phyloP scores from a whole-genome alignment of 2,113 vertebrate species.

The Etheostoma spectabile region DNA sequence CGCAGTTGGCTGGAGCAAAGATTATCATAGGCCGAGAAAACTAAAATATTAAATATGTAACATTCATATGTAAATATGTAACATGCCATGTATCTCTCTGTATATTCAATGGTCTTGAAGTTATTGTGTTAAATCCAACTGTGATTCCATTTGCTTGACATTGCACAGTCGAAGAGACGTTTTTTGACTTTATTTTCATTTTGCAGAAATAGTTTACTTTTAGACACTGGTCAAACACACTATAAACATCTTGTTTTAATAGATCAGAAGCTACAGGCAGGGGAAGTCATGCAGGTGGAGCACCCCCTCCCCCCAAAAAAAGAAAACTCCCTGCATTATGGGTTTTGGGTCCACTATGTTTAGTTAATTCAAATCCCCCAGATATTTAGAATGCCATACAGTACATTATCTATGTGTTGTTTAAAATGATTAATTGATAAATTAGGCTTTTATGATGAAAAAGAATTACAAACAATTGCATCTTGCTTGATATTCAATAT shows the following conservation, averaged over 20 bases:
- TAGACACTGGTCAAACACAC: not conserved
- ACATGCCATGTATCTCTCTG: too few relatives aligned
- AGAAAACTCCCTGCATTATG: not conserved
- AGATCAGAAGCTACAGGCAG: constrained; percentile 8
- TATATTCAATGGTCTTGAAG: too few relatives aligned
- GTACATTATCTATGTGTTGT: not conserved
- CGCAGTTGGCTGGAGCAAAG: constrained; percentile 29
- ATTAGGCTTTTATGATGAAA: not conserved
- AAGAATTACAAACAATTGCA: not conserved
- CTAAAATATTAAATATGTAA: constrained; percentile 15
- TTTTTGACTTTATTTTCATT: not conserved
- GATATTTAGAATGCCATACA: not conserved
- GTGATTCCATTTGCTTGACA: not conserved
- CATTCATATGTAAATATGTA: too few relatives aligned
- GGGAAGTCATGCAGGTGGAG: not conserved
- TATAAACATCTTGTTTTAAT: not conserved
- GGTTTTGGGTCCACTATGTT: not conserved
- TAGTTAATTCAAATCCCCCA: too few relatives aligned
- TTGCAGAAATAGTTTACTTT: not conserved
- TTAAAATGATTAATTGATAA: not conserved
- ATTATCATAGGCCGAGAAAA: constrained; percentile 32
- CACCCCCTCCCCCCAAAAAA: too few relatives aligned
- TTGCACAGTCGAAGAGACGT: not conserved
- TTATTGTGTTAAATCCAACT: not conserved
- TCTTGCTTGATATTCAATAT: not conserved